Evolutionary conservation across 2,888 invertebrate species (phyloP).

Genomic region (Volucella zonaria): DNA sequence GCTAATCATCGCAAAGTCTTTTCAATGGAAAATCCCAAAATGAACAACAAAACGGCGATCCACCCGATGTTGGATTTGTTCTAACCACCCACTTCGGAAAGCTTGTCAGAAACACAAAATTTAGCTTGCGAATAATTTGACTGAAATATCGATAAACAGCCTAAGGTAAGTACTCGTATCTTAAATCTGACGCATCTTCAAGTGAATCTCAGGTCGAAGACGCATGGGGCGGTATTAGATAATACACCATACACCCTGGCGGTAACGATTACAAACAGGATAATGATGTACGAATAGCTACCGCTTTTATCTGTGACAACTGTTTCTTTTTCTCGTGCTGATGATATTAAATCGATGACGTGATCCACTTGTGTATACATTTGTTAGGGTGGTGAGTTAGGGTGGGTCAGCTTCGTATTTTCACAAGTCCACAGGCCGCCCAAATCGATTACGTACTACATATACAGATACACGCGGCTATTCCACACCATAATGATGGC

Average conservation of each 20-base stretch:
- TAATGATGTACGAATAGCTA: neutral
- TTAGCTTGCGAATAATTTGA: slow-evolving; percentile 1
- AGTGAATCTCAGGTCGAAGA: slow-evolving; percentile 35
- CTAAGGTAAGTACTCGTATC: neutral
- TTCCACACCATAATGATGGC: slow-evolving; percentile 34
- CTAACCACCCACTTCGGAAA: neutral
- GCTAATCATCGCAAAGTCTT: neutral
- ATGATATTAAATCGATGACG: slow-evolving; percentile 63
- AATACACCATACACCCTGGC: slow-evolving; percentile 1
- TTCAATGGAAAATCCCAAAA: neutral
- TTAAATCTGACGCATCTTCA: slow-evolving; percentile 33
- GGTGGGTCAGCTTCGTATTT: slow-evolving; percentile 47
- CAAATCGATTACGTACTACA: slow-evolving; percentile 7
- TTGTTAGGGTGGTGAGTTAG: slow-evolving; percentile 7
- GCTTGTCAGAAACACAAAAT: slow-evolving; percentile 3
- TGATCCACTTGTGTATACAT: slow-evolving; percentile 4
- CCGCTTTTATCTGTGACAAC: too few relatives aligned
- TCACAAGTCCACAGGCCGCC: slow-evolving; percentile 5
- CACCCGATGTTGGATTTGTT: neutral
- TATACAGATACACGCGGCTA: neutral
- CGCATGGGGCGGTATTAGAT: slow-evolving; percentile 29
- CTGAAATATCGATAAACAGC: slow-evolving; percentile 15
- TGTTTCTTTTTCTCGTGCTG: neutral
- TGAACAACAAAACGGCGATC: neutral
- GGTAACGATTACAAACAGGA: neutral